Evolutionary conservation across 1,140 invertebrate species (phyloP).

Genomic region (Lucilia cuprina): DNA sequence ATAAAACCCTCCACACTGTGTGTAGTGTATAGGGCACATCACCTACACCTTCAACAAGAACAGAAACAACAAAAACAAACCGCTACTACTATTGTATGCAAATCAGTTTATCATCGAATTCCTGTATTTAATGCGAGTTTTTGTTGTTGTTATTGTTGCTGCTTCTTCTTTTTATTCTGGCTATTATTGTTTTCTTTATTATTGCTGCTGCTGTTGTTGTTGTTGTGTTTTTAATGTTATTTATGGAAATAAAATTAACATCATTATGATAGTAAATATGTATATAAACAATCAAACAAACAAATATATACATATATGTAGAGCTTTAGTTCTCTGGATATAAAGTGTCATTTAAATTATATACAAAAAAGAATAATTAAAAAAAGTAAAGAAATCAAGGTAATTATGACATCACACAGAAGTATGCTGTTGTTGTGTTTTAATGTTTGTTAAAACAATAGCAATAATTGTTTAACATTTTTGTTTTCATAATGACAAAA

Average conservation of each 20-base stretch:
- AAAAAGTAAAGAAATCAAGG: background rate
- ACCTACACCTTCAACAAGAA: too few relatives aligned
- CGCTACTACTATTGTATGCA: background rate
- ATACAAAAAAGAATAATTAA: background rate
- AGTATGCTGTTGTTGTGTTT: background rate
- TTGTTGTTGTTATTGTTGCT: background rate
- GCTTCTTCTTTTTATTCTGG: background rate
- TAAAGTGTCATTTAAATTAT: background rate
- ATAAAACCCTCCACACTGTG: too few relatives aligned
- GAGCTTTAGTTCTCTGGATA: too few relatives aligned
- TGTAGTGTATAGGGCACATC: too few relatives aligned
- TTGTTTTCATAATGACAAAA: background rate
- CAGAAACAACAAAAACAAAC: too few relatives aligned
- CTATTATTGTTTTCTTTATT: background rate
- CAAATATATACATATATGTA: too few relatives aligned
- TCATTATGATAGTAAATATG: too few relatives aligned
- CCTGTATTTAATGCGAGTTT: background rate
- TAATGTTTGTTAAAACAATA: background rate
- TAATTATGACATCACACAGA: background rate
- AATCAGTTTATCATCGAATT: background rate
- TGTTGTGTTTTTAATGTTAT: background rate
- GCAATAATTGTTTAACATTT: background rate
- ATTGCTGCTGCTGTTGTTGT: too few relatives aligned
- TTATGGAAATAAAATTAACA: constrained; percentile 4
- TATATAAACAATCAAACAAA: too few relatives aligned